Evolutionary conservation across 2,797 vertebrate species (phyloP).

Genomic region (Enteromius argenteus): DNA sequence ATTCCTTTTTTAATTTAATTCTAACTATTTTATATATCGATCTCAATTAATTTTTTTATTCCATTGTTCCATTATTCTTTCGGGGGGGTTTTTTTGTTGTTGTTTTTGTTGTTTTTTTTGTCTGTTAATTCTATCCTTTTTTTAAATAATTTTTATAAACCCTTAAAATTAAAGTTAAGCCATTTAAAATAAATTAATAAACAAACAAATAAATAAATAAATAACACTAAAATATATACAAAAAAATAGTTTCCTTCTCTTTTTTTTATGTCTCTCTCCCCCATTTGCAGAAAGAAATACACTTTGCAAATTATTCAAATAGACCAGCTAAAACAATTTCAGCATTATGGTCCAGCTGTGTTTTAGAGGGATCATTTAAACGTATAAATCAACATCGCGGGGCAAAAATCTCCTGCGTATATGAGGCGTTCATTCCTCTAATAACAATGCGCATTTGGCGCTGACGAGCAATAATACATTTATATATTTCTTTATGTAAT

Average conservation of each 20-base stretch:
- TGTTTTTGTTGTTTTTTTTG: background rate
- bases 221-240: no score
- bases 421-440: conserved; percentile 9
- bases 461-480: conserved; percentile 84
- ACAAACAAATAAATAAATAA: no score
- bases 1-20: no score
- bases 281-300: conserved; percentile 1
- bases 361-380: conserved; percentile 17
- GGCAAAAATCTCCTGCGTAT: background rate
- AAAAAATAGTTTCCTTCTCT: background rate
- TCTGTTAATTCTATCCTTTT: background rate
- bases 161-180: background rate
- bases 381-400: background rate
- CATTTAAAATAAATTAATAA: no score
- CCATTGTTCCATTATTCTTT: background rate
- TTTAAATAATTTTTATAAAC: background rate
- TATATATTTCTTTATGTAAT: conserved; percentile 87
- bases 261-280: no score
- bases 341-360: background rate
- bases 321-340: background rate
- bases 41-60: background rate
- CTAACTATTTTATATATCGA: background rate
- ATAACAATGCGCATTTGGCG: conserved; percentile 79
- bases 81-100: background rate
- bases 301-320: background rate